Conservation (phyloP, 2,113 vertebrate genomes). For the Gymnobelideus leadbeateri region DNA sequence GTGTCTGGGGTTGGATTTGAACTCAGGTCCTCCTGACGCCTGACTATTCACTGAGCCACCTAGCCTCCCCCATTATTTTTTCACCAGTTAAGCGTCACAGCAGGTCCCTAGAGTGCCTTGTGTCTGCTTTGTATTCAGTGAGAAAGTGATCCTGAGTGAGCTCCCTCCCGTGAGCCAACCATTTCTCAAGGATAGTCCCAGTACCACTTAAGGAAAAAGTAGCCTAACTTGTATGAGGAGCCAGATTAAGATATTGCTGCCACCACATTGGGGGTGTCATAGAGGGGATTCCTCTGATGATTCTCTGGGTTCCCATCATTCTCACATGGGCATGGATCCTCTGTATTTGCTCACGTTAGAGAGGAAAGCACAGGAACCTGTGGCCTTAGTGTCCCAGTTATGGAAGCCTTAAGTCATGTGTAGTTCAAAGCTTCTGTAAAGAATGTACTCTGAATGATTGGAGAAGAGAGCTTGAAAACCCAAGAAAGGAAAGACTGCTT, state of each 20-base stretch:
- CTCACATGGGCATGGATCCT: not conserved
- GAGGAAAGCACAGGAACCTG: not conserved
- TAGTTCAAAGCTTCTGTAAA: not conserved
- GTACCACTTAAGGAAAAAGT: not conserved
- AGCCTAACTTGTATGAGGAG: not conserved
- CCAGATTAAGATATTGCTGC: too few species aligned
- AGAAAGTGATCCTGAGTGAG: not conserved
- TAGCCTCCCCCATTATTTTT: not conserved
- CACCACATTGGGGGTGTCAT: not conserved
- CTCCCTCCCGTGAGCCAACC: not conserved
- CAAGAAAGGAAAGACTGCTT: not conserved
- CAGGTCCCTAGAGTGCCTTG: not conserved
- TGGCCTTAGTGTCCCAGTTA: not conserved
- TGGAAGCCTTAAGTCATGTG: fast-evolving
- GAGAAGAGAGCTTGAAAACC: not conserved
- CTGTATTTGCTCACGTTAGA: not conserved
- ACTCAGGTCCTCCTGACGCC: too few species aligned
- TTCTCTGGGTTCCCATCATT: not conserved
- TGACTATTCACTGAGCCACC: too few species aligned
- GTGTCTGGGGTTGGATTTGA: too few species aligned
- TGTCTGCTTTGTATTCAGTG: not conserved
- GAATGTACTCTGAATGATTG: slow-evolving; percentile 14
- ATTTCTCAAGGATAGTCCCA: not conserved
- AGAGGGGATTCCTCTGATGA: not conserved
- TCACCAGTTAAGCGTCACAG: not conserved